Percentiles rank a stretch among this genome's conserved stretches.
Evolutionary conservation across 2,113 vertebrate genomes (phyloP).

Genomic region (Vidua chalybeata): DNA sequence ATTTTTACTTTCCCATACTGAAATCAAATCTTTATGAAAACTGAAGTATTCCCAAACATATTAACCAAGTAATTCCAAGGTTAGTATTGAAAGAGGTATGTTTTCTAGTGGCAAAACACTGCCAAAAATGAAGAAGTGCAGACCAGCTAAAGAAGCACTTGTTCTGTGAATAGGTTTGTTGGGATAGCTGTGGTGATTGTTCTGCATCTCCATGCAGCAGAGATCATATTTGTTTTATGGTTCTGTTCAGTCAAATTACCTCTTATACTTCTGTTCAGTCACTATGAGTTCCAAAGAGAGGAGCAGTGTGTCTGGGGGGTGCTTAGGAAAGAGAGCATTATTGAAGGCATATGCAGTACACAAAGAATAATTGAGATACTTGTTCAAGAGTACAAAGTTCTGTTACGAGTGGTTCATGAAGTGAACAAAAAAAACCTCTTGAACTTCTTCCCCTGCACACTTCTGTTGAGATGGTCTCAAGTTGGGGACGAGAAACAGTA

Average conservation of each 20-base stretch:
- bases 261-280: background rate
- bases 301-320: background rate
- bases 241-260: background rate
- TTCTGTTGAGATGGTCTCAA: background rate
- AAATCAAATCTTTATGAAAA: background rate
- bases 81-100: background rate
- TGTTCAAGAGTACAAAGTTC: background rate
- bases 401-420: background rate
- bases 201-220: background rate
- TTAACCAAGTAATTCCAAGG: background rate
- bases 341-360: background rate
- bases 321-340: background rate
- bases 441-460: background rate
- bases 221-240: background rate
- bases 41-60: background rate
- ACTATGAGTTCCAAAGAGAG: background rate
- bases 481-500: background rate
- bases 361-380: background rate
- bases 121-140: background rate
- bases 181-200: background rate
- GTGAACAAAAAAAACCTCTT: background rate
- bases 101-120: background rate
- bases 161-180: background rate
- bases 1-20: background rate
- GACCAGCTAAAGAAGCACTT: background rate